phyloP scores from a whole-genome alignment of 2,113 vertebrate species.

The Epinephelus cyanopodus region DNA sequence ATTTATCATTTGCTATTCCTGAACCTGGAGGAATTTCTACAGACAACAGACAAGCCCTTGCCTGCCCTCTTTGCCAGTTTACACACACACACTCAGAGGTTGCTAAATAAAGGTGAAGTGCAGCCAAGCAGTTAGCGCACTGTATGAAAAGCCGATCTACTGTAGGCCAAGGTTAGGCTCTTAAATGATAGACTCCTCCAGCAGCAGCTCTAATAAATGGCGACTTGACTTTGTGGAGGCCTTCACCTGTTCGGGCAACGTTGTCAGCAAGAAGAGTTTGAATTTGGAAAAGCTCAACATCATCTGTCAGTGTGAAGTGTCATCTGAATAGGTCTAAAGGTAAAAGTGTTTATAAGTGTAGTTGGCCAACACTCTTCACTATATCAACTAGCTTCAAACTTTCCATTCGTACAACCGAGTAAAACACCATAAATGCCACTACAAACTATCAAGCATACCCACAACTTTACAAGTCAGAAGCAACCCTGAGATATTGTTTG shows the following conservation, averaged over 20 bases:
- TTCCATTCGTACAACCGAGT: too few relatives aligned
- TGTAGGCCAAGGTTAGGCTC: neutral
- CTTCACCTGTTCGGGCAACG: neutral
- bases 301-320: too few relatives aligned
- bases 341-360: too few relatives aligned
- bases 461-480: neutral
- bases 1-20: conserved; percentile 68
- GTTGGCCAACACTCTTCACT: too few relatives aligned
- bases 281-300: too few relatives aligned
- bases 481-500: neutral
- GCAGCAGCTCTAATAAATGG: neutral
- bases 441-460: neutral
- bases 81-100: conserved; percentile 18
- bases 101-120: conserved; percentile 55
- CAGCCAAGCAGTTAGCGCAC: conserved; percentile 11
- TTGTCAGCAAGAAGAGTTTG: neutral
- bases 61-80: conserved; percentile 59
- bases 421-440: neutral
- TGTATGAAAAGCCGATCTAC: conserved; percentile 2
- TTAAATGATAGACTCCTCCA: neutral
- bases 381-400: too few relatives aligned
- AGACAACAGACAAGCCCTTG: conserved; percentile 65
- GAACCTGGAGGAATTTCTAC: conserved; percentile 73
- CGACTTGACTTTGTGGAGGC: neutral
- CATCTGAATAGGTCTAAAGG: neutral